Evolutionary conservation across 2,113 vertebrate genomes (phyloP).

Genomic region (Campylomormyrus tamandua): DNA sequence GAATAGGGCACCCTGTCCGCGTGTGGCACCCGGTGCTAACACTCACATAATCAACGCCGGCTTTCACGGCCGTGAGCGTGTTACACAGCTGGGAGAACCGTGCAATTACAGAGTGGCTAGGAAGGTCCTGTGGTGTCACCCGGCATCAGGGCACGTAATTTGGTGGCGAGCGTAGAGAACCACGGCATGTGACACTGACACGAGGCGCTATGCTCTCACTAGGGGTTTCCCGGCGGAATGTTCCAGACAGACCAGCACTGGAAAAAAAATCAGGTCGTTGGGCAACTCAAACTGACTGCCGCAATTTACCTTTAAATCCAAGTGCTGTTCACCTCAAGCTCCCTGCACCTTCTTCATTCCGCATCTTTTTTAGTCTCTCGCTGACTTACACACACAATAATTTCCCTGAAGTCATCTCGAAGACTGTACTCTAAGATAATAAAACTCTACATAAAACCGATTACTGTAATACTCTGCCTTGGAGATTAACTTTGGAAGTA

Average conservation of each 20-base stretch:
- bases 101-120: neutral
- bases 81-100: neutral
- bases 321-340: neutral
- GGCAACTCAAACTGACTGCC: neutral
- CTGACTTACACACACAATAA: neutral
- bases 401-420: neutral
- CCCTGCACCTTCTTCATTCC: too few relatives aligned
- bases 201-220: neutral
- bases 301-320: neutral
- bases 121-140: neutral
- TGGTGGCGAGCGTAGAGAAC: neutral
- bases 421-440: neutral
- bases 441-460: slow-evolving; percentile 5
- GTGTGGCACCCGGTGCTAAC: neutral
- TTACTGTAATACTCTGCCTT: slow-evolving; percentile 9
- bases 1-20: neutral
- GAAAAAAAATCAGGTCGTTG: neutral
- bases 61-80: neutral
- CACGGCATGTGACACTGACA: neutral
- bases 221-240: neutral
- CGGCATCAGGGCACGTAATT: neutral
- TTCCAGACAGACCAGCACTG: neutral
- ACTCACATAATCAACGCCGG: neutral
- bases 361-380: neutral
- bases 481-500: neutral